Base-by-base conservation (phyloP, 1,140 invertebrate genomes). In the Dolichoris vasculosae region DNA sequence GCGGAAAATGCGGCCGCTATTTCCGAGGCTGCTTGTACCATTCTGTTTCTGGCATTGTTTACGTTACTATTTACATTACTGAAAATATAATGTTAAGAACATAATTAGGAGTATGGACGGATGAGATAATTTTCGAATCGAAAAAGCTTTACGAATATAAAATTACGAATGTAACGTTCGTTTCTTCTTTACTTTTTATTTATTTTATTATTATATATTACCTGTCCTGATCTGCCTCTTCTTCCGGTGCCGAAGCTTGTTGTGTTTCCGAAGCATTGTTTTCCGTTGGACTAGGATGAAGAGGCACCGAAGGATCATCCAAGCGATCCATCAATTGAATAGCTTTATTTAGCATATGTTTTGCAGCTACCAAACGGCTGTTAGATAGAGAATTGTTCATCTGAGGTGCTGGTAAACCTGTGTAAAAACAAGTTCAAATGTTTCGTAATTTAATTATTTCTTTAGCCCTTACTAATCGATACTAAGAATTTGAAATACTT, bases 1-100 rank as follows among this genome's bases (percentile, higher is more conserved):
- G 94, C 94, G 55, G 94, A 93, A 13, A 94, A 90, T 46, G 92
- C 92, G 80, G 92, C 93, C 69, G 93, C 94, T 59, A 82, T 73
- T 86, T 92, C 94, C 32, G 92, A 92, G 38, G 91, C 91, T 80
- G 93, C 92, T 85, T 94, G 91, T 17, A 91, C 90, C 43, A 90
- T 77, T 86, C 87, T 86, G 6, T 82, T 82, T 23, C 87, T 86
- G 69, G 59, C 38, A 51, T 71, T 88, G 7, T 87, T 84, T 80
- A 63, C 43, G 40, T 69, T 82, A 67, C 71, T 83, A 86, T 83
- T 80, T 76, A 86, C 79, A 67, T 88, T 87, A 77, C 87, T 88
- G 30, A 81, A 84, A 79, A 69, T 48, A 78, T 15, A 77, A 64
- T 71, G 15, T 63, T 55, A 30, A 84, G 73, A 78, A 51, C 85